Conservation (phyloP, 2,797 vertebrate species). For the Catostomus latipinnis region DNA sequence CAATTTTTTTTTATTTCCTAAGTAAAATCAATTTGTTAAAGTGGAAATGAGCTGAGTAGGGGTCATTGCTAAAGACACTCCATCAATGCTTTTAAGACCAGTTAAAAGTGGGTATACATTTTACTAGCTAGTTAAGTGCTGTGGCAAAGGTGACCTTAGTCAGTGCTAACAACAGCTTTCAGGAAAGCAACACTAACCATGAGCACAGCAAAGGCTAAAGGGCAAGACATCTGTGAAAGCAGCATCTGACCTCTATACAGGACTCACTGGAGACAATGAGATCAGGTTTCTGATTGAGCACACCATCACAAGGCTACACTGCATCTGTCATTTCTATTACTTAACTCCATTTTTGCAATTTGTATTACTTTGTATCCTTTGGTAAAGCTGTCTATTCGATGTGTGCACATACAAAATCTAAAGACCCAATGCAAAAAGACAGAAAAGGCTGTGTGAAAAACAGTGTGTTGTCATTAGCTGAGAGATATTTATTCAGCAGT, state of each 20-base stretch:
- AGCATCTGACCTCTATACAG: slow-evolving; percentile 54
- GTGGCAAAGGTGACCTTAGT: slow-evolving; percentile 39
- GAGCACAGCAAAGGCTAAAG: slow-evolving; percentile 50
- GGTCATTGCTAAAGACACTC: slow-evolving; percentile 34
- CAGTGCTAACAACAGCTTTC: slow-evolving; percentile 48
- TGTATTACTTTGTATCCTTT: not conserved
- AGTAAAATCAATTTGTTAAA: slow-evolving; percentile 43
- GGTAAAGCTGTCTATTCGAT: not conserved
- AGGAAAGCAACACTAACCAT: slow-evolving; percentile 45
- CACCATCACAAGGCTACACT: slow-evolving; percentile 31
- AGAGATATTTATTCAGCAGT: not conserved
- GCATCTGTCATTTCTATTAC: slow-evolving; percentile 42
- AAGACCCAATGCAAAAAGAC: not conserved
- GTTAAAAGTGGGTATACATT: slow-evolving; percentile 40
- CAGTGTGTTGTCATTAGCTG: not conserved
- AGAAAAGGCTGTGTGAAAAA: too few relatives aligned
- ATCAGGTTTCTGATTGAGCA: slow-evolving; percentile 54
- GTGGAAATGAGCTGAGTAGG: slow-evolving; percentile 26
- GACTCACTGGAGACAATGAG: slow-evolving; percentile 48
- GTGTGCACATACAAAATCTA: not conserved
- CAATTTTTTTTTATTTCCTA: not conserved
- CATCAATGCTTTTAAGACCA: slow-evolving; percentile 21
- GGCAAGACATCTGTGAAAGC: slow-evolving; percentile 61
- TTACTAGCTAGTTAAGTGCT: slow-evolving; percentile 50
- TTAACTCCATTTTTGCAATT: not conserved